A percentile compares a stretch with the other conserved stretches of the same genome.
These are phyloP conservation scores for Laodelphax striatellus DNA, from an alignment of 1,140 invertebrate species.

Conservation along the genomic window DNA sequence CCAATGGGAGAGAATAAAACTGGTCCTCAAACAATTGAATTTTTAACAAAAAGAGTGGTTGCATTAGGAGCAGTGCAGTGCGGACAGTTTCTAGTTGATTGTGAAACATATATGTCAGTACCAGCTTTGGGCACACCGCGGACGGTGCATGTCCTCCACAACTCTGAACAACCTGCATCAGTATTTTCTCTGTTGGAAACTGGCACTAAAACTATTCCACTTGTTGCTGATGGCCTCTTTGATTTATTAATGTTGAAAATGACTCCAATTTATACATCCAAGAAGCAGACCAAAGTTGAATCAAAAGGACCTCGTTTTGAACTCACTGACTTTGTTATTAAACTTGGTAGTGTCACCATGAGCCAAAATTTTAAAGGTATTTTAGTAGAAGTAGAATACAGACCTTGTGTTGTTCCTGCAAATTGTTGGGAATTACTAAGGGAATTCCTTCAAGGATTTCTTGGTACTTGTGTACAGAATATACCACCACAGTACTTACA, in stretches of 20 bases:
- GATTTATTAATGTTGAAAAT: constrained; percentile 86
- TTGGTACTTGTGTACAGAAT: constrained; percentile 61
- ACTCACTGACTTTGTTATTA: constrained; percentile 87
- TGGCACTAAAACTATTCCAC: constrained; percentile 66
- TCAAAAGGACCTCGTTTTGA: constrained; percentile 87
- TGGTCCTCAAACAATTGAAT: constrained; percentile 73
- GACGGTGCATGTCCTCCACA: constrained; percentile 82
- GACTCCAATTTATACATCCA: constrained; percentile 72
- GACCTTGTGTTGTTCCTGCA: constrained; percentile 73
- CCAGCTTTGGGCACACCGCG: constrained; percentile 37
- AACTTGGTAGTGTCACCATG: constrained; percentile 85
- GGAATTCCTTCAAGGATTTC: constrained; percentile 84
- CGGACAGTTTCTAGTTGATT: constrained; percentile 87
- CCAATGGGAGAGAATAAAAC: constrained; percentile 76
- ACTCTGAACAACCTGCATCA: constrained; percentile 88
- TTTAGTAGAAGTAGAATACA: constrained; percentile 89
- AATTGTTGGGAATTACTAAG: constrained; percentile 85
- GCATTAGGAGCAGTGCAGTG: constrained; percentile 74
- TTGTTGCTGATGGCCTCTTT: constrained; percentile 83
- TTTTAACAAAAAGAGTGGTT: constrained; percentile 70
- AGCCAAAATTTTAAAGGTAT: constrained; percentile 90
- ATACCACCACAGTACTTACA: constrained; percentile 42
- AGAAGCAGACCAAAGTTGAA: constrained; percentile 69
- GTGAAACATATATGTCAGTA: constrained; percentile 81
- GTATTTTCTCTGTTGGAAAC: constrained; percentile 88